These are phyloP conservation scores for Xestia c-nigrum DNA, from an alignment of 2,888 invertebrate genomes.

Conservation along the genomic window DNA sequence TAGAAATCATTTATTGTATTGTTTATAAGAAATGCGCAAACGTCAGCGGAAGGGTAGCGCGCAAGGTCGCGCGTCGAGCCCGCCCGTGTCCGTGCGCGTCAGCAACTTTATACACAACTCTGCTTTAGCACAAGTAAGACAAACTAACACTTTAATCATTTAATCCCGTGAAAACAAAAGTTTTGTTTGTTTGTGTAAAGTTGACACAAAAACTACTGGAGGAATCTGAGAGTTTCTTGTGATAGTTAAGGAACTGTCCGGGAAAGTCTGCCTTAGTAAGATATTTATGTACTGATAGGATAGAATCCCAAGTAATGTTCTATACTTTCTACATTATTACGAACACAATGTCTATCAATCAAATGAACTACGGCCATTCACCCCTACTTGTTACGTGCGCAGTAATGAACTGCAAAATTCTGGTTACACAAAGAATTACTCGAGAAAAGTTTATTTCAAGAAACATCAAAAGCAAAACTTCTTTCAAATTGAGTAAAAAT, in stretches of 20 bases:
- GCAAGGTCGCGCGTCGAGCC: conserved; percentile 55
- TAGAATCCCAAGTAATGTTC: background rate
- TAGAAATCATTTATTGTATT: conserved; percentile 59
- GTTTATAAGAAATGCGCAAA: conserved; percentile 55
- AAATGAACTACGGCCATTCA: conserved; percentile 20
- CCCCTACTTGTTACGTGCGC: background rate
- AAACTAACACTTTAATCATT: conserved; percentile 44
- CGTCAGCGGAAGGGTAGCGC: conserved; percentile 64
- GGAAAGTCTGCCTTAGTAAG: conserved; percentile 14
- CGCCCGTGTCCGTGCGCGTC: conserved; percentile 34
- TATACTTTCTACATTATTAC: background rate
- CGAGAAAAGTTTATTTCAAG: conserved; percentile 2
- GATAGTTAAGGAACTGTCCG: conserved; percentile 25
- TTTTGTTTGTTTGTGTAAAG: conserved; percentile 34
- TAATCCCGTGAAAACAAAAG: conserved; percentile 36
- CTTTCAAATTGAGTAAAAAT: conserved; percentile 31
- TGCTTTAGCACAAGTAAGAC: conserved; percentile 27
- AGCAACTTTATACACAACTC: conserved; percentile 54
- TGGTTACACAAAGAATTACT: background rate
- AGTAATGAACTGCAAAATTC: conserved; percentile 12
- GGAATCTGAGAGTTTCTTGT: conserved; percentile 17
- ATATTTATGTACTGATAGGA: conserved; percentile 17
- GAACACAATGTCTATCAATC: conserved; percentile 1
- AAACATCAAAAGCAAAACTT: conserved; percentile 19
- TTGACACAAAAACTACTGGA: conserved; percentile 34